phyloP scores from a whole-genome alignment of 2,113 vertebrate species.

The Coracopsis vasa region DNA sequence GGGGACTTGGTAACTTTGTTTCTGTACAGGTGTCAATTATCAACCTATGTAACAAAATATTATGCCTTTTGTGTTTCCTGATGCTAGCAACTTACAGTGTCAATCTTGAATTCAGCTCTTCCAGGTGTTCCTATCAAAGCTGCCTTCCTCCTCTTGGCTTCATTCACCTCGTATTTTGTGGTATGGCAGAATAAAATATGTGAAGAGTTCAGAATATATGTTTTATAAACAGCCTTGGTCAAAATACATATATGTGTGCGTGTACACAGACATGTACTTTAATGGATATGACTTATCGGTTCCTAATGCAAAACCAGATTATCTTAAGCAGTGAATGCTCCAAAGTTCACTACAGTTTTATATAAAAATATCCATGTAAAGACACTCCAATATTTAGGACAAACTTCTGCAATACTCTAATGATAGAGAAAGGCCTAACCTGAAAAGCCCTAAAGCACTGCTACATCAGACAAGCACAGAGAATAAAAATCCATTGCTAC shows the following conservation, averaged over 20 bases:
- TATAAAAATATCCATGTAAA: not conserved
- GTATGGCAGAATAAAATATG: not conserved
- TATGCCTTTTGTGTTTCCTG: not conserved
- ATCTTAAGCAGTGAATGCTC: not conserved
- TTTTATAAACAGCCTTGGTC: not conserved
- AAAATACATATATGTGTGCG: accelerated
- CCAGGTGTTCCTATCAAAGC: not conserved
- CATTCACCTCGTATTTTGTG: not conserved
- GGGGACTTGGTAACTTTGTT: not conserved
- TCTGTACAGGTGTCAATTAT: not conserved
- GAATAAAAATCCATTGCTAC: not conserved
- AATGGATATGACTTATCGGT: not conserved
- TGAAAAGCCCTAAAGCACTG: not conserved
- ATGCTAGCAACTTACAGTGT: not conserved
- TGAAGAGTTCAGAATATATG: not conserved
- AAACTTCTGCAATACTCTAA: not conserved
- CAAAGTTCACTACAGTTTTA: not conserved
- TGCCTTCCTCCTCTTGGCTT: not conserved
- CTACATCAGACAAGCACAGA: not conserved
- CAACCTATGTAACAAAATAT: not conserved
- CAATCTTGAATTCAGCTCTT: not conserved
- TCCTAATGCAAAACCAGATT: not conserved
- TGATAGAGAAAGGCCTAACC: not conserved
- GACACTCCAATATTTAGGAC: not conserved
- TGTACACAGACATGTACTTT: not conserved